Percentiles rank a stretch among this genome's conserved stretches.
These are phyloP conservation scores for Spongilla lacustris DNA, from an alignment of 37 sponge, comb jelly and placozoan genomes.

Conservation along the genomic window DNA sequence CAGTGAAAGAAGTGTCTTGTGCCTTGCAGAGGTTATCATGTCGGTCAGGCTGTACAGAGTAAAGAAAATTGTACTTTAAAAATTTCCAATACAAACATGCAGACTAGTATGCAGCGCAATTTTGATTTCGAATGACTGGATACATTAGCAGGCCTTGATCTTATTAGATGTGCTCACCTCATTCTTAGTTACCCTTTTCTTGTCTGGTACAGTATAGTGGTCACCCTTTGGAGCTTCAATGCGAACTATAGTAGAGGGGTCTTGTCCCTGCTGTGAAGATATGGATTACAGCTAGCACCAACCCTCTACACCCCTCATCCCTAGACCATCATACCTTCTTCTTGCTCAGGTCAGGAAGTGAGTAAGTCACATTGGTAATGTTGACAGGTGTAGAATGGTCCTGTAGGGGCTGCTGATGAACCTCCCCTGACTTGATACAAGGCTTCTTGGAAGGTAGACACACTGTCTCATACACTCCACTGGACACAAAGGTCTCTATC, in stretches of 20 bases:
- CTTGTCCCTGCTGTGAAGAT: not conserved
- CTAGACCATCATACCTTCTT: not conserved
- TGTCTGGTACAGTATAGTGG: not conserved
- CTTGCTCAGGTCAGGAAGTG: not conserved
- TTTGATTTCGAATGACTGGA: not conserved
- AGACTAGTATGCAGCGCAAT: too few relatives aligned
- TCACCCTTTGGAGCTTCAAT: not conserved
- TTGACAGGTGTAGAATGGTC: not conserved
- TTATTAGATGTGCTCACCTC: too few relatives aligned
- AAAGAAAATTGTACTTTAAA: too few relatives aligned
- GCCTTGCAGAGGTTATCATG: not conserved
- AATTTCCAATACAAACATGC: too few relatives aligned
- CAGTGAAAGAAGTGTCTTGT: not conserved
- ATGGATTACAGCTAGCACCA: not conserved
- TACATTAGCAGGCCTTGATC: too few relatives aligned
- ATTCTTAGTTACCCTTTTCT: not conserved
- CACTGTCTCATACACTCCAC: not conserved
- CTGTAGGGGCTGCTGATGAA: not conserved
- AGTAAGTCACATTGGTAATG: not conserved
- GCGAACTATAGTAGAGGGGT: not conserved
- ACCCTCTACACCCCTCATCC: not conserved
- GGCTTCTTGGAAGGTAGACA: not conserved
- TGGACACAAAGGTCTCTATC: not conserved
- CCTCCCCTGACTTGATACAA: not conserved
- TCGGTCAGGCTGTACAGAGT: not conserved